phyloP scores from a whole-genome alignment of 2,888 invertebrate species.

The Bugula neritina region DNA sequence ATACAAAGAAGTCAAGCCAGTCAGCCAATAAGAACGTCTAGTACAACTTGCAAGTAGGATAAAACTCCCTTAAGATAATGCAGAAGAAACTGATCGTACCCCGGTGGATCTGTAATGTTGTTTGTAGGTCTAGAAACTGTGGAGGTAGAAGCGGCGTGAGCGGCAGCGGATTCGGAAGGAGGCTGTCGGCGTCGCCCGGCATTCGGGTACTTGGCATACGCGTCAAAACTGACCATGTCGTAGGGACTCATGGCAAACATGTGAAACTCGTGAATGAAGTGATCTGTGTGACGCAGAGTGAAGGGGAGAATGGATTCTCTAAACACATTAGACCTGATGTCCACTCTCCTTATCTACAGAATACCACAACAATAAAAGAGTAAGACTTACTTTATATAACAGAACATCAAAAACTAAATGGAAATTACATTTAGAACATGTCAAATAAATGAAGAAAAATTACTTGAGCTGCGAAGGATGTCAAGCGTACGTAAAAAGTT shows the following conservation, averaged over 20 bases:
- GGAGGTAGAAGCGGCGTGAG: background rate
- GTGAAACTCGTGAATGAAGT: conserved; percentile 83
- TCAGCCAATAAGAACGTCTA: too few relatives aligned
- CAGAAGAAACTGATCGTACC: background rate
- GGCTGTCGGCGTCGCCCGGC: background rate
- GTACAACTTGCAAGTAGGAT: too few relatives aligned
- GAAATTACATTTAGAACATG: too few relatives aligned
- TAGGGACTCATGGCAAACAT: conserved; percentile 80
- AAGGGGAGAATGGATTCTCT: conserved; percentile 65
- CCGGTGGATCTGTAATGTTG: background rate
- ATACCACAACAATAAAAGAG: background rate
- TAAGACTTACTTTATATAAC: background rate
- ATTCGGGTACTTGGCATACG: conserved; percentile 41
- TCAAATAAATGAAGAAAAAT: too few relatives aligned
- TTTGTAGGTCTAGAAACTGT: background rate
- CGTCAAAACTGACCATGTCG: conserved; percentile 68
- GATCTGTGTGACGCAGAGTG: conserved; percentile 68
- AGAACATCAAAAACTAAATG: background rate
- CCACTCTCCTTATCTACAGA: conserved; percentile 52
- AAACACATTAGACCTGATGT: conserved; percentile 60
- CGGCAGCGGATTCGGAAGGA: background rate
- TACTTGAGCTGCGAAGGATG: too few relatives aligned
- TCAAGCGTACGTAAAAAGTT: too few relatives aligned
- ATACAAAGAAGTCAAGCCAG: too few relatives aligned
- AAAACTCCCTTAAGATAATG: too few relatives aligned